Base-by-base conservation (phyloP, 2,888 invertebrate species). In the Tenthredo livida region DNA sequence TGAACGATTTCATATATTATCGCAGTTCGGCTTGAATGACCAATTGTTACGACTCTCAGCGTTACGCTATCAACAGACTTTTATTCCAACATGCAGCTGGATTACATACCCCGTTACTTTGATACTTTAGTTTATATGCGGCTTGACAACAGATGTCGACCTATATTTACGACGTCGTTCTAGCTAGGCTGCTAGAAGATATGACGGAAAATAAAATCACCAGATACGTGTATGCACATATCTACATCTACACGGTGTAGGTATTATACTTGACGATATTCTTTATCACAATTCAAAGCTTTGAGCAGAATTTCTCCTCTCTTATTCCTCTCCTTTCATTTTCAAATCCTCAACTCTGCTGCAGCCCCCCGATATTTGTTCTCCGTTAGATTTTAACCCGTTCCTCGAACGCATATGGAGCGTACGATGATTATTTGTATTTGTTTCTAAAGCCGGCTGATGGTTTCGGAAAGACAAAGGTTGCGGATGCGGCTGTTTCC, bases 31-130 rank as follows among this genome's bases (percentile, higher is more conserved):
- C 77, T 29, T 54, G 29, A 77, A 75, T 47, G 50, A 54, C 29
- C 77, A 75, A 47, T 75, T 75, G 75, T 50, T 75, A 75, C 72
- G 37, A 47, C 75, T 9, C 61, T 12, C 10, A 21, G 61, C 61
- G 21, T 25, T 61, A 61, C n/a, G 54, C 17, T 54, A 61, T 61
- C 61, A 21, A 61, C 61, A 9, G n/a, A 25, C 9, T 61, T 67
- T 67, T 67, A 67, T 67, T 67, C 67, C 67, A 33, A 29, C 33
- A 6, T 33, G 10, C 25, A 21, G 6, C 75, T 3, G 29, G 50
- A 47, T 29, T 77, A 77, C 54, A 75, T 47, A n/a, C 21, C 17
- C 17, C 77, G 47, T 77, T 77, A 50, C 29, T 29, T 77, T 29
- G 6, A 77, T 17, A 54, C 21, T 21, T 54, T 10, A 9, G 77